Evolutionary conservation across 92 coral and sea anemone genomes (phyloP), one percentile per base, ranked within the genome.

Genomic region (Isaurus tuberculatus): DNA sequence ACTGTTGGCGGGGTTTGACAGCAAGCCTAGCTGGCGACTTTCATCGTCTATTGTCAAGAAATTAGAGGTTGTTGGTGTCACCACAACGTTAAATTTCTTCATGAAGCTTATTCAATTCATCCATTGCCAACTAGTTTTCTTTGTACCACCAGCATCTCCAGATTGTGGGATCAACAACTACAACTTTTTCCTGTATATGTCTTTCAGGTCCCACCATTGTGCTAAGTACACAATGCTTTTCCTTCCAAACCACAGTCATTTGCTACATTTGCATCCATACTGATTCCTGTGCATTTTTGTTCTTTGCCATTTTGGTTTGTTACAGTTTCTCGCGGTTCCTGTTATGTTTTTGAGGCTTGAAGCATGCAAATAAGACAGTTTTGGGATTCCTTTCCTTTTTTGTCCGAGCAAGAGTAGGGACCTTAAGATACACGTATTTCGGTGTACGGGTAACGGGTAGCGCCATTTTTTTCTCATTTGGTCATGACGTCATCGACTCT

Each of bases 101-200:
- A 25, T 63, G 69, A 63, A 63, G 69, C 69, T 63, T 17, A 63
- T 63, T 26, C 26, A 33, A 63, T 26, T 63, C 69, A 63, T 26
- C 69, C 69, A 63, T 63, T 63, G 33, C 34, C 69, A 63, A 63
- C 69, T 29, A 63, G 69, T 63, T 63, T 63, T 63, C 69, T 63
- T 63, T 25, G 69, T 63, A 63, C 69, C 34, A 63, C 34, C 69
- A 63, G 34, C 69, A 63, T 63, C 69, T 63, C 34, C 69, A 63
- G 36, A 63, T 63, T 63, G 25, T 63, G 36, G 69, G 16, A 63
- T 63, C 69, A 63, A 63, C 34, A 63, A 63, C 69, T 63, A 25
- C 69, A 63, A 63, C 34, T 63, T 63, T 63, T 63, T 6, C 69
- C 17, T 63, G 69, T 27, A 26, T 15, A 8, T 63, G 69, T 63